Base-by-base conservation (phyloP, 1,140 invertebrate genomes). In the Listronotus bonariensis region DNA sequence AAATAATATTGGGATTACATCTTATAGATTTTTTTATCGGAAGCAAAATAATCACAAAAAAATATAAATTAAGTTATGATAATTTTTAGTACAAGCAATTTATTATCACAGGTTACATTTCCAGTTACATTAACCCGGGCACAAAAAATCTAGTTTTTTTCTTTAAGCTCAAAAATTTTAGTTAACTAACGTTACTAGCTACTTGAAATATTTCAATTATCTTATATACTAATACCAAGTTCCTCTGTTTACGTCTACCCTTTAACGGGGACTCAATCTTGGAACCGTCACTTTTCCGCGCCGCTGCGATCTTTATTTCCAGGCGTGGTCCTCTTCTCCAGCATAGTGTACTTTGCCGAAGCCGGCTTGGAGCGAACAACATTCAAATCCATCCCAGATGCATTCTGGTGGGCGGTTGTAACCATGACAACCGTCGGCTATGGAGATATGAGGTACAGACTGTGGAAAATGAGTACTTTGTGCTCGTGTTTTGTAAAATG, bases 331-430 rank as follows among this genome's bases (percentile, higher is more conserved):
- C 89, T 99, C 79, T 99, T 98, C 87, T 96, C 95, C 74, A 96
- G 92, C 83, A 94, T 95, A 74, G 95, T 98, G 74, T 99, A 97
- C 85, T 98, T 98, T 86, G 96, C 96, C 70, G 96, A 99, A 85
- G 95, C 95, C 79, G 95, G 95, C 82, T 89, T 92, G 78, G 91
- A 94, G 81, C 89, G 92, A 83, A 94, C 95, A 72, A 95, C 96
- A 88, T 98, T 98, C 87, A 96, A 93, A 82, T 96, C 92, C 80
- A 98, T 98, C 83, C 96, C 96, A 76, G 92, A 94, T 80, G 93
- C 93, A 69, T 97, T 97, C 84, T 97, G 95, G 95, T 97, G 95
- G 93, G 92, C 89, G 60, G 90, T 95, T 63, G 92, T 94, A 70
- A 93, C 92, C 69, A 93, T 93, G 90, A 93, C 95, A 74, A 97